Evolutionary conservation across 2,797 vertebrate genomes (phyloP).

Genomic region (Melopsittacus undulatus): DNA sequence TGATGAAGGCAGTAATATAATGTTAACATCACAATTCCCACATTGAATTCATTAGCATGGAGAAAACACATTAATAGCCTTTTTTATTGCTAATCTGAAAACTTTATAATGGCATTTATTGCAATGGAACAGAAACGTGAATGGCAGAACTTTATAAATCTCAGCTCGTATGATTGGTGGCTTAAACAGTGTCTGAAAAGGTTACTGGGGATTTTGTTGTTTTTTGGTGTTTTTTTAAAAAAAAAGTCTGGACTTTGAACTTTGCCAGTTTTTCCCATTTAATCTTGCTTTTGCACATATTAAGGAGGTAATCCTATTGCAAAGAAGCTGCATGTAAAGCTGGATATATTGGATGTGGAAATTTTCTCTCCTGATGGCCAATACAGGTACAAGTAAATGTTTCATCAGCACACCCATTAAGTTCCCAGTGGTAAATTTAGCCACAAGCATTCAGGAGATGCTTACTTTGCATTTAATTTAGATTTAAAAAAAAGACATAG

Average conservation of each 20-base stretch:
- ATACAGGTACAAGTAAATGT: slow-evolving; percentile 33
- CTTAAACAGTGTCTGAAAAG: neutral
- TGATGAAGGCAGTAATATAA: slow-evolving; percentile 20
- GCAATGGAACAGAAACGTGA: neutral
- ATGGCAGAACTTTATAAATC: slow-evolving; percentile 11
- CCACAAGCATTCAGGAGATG: slow-evolving; percentile 16
- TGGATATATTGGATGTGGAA: neutral
- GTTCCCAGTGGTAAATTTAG: slow-evolving; percentile 51
- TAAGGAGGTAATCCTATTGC: neutral
- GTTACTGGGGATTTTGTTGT: neutral
- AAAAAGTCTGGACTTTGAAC: neutral
- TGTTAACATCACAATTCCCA: slow-evolving; percentile 30
- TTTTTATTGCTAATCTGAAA: slow-evolving; percentile 22
- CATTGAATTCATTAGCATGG: slow-evolving; percentile 44
- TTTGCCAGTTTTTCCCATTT: neutral
- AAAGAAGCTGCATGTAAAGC: neutral
- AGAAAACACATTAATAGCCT: slow-evolving; percentile 36
- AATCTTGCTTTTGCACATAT: neutral
- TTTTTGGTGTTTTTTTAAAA: neutral
- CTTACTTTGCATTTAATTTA: slow-evolving; percentile 56
- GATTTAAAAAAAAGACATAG: slow-evolving; percentile 37
- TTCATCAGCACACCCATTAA: slow-evolving; percentile 55
- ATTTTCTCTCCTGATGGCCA: neutral
- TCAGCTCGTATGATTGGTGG: neutral
- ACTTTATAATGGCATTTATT: slow-evolving; percentile 37